Percentiles rank a stretch among this genome's conserved stretches.
phyloP scores from a whole-genome alignment of 2,113 vertebrate genomes.

The Bos indicus region DNA sequence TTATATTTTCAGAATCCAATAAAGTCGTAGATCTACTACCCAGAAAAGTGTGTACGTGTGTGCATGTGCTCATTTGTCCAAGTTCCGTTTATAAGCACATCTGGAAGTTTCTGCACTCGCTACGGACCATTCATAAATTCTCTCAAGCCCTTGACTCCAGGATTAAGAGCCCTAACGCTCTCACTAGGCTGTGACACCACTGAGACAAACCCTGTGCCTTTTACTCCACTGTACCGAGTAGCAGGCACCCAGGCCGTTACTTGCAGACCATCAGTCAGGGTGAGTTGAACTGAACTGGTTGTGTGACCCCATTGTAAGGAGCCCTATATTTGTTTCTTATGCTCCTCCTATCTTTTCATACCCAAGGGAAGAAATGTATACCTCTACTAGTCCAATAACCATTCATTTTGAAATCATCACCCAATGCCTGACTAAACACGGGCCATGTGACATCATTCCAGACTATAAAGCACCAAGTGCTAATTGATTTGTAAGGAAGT shows the following conservation, averaged over 20 bases:
- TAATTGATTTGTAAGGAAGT: slow-evolving; percentile 18
- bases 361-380: not conserved
- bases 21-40: not conserved
- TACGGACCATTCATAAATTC: not conserved
- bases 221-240: not conserved
- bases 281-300: not conserved
- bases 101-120: not conserved
- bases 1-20: not conserved
- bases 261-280: not conserved
- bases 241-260: not conserved
- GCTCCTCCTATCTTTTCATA: not conserved
- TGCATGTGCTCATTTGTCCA: not conserved
- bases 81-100: not conserved
- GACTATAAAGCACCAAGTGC: not conserved
- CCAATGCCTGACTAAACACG: not conserved
- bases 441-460: not conserved
- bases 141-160: not conserved
- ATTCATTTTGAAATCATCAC: not conserved
- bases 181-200: not conserved
- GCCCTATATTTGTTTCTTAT: not conserved
- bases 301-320: not conserved
- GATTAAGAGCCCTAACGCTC: not conserved
- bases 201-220: not conserved
- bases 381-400: not conserved
- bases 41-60: too few species aligned